Conservation (phyloP, 2,113 vertebrate genomes). For the Epinephelus moara region DNA sequence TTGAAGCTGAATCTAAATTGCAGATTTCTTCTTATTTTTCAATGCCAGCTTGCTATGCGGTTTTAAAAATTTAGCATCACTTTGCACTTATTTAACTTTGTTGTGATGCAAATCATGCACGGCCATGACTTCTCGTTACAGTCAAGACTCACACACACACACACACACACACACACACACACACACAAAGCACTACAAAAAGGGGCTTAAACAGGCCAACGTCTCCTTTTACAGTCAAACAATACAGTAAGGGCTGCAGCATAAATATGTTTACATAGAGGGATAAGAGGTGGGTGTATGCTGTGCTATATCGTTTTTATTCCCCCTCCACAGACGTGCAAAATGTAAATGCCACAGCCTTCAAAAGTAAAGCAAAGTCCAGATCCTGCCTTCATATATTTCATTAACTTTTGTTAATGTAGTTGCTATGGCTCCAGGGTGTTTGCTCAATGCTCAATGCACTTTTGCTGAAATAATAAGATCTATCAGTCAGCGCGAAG, state of each 20-base stretch:
- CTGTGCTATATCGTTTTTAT: constrained; percentile 38
- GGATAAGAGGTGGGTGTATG: constrained; percentile 31
- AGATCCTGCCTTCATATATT: constrained; percentile 75
- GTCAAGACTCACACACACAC: not conserved
- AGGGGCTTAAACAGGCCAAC: not conserved
- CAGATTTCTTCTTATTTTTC: constrained; percentile 66
- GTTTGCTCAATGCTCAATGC: constrained; percentile 81
- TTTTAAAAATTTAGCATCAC: constrained; percentile 63
- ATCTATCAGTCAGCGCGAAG: constrained; percentile 81
- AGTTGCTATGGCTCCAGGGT: constrained; percentile 80
- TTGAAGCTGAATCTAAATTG: constrained; percentile 77
- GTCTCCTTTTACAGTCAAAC: constrained; percentile 4
- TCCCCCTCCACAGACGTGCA: constrained; percentile 34
- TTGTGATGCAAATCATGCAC: constrained; percentile 50
- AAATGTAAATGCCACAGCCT: constrained; percentile 80
- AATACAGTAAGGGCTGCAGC: not conserved
- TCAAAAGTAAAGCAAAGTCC: constrained; percentile 75
- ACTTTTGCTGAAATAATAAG: constrained; percentile 85
- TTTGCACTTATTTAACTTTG: constrained; percentile 65
- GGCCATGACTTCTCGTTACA: not conserved
- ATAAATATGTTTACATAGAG: constrained; percentile 34
- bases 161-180: not conserved
- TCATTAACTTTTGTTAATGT: constrained; percentile 85
- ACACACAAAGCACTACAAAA: not conserved
- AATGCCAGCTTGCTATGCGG: constrained; percentile 48